Base-by-base conservation (phyloP, 2,113 vertebrate genomes). In the Oncorhynchus mykiss region DNA sequence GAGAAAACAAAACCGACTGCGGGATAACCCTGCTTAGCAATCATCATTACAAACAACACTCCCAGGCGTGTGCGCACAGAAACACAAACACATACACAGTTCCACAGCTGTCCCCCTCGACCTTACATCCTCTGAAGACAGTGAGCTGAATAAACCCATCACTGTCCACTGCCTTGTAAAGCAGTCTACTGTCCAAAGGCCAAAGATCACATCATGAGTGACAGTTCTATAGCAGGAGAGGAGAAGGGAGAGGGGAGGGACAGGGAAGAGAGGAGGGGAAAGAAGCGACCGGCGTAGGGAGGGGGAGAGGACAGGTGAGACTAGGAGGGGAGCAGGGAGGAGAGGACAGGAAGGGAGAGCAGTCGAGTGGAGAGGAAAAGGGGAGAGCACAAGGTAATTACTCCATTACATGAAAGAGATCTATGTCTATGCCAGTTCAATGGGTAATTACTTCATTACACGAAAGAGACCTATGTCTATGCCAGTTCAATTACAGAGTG, bases 101-200 rank as follows among this genome's bases (percentile, higher is more conserved):
- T 22, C 24, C 45, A 29, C 48, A 34, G 51, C 68, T 76, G 64
- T 80, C 66, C 48, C 7, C 59, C 68, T 66, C 73, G 69, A 76
- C 69, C 70, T 72, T 65, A 14, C 64, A 77, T 76, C 64, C 82
- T 75, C 39, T 45, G 67, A 71, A 75, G 73, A 80, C 78, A 65
- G 59, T 25, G 66, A 70, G 48, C 77, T 78, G 80, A 87, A 83
- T 80, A 77, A 82, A 82, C 78, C 77, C 67, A 72, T 31, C n/a
- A 48, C 72, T 57, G 77, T 31, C 59, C 57, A 54, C 75, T 74
- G 69, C 68, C 49, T 27, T 80, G 71, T 78, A 70, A 72, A 70
- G 66, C 70, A 24, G 69, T 71, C 68, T 22, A 54, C 59, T 16
- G 59, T 45, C 39, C 64, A 57, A 75, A 73, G 78, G 85, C 78